These are phyloP conservation scores for Lepilemur septentrionalis DNA, from an alignment of 2,797 vertebrate genomes.

Conservation along the genomic window DNA sequence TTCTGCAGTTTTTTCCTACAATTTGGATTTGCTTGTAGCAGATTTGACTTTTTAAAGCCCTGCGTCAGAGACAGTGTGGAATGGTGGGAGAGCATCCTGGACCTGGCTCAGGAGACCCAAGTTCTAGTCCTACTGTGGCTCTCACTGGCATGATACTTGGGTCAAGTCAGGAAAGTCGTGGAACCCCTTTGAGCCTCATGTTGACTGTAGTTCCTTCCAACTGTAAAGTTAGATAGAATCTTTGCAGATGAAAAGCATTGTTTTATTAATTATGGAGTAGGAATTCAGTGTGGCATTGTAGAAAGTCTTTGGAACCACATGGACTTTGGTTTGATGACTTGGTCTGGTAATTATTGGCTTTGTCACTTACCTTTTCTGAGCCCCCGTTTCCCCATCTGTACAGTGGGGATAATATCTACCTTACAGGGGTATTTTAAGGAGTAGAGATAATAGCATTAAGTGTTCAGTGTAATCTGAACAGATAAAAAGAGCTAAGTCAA, in stretches of 20 bases:
- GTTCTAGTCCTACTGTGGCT: neutral
- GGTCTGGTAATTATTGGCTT: neutral
- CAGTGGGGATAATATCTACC: neutral
- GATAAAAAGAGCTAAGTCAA: neutral
- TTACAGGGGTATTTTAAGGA: neutral
- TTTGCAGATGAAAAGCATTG: neutral
- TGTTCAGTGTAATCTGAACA: neutral
- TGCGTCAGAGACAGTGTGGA: neutral
- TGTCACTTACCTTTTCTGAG: neutral
- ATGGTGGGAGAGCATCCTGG: neutral
- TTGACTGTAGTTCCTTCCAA: neutral
- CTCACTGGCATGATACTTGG: neutral
- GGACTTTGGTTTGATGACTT: neutral
- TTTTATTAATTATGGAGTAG: neutral
- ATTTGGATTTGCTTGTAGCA: neutral
- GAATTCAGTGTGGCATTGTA: neutral
- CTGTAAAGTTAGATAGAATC: neutral
- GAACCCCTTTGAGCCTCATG: neutral
- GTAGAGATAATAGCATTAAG: neutral
- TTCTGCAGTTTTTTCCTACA: neutral
- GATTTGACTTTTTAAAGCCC: neutral
- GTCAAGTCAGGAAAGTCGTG: neutral
- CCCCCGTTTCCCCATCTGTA: neutral
- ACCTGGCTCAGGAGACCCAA: neutral
- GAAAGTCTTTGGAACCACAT: neutral